These are phyloP conservation scores for Hirtodrosophila trivittata DNA, from an alignment of 2,888 invertebrate genomes.

Conservation along the genomic window DNA sequence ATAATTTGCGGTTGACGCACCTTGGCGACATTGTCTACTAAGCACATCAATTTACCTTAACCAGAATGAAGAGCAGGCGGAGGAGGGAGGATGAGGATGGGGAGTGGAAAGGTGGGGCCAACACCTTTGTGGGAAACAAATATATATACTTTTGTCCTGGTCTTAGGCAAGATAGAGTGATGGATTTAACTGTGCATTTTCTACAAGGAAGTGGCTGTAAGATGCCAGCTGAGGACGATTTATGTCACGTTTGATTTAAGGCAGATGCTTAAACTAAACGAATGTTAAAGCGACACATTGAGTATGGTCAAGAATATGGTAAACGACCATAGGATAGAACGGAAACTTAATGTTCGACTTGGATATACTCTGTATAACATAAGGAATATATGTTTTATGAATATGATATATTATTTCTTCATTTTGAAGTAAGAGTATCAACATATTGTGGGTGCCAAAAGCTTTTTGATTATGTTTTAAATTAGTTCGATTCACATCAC, in stretches of 20 bases:
- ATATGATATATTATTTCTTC: too few species aligned
- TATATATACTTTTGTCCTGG: conserved; percentile 21
- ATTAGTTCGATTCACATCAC: too few species aligned
- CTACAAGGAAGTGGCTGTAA: conserved; percentile 19
- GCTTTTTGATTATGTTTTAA: too few species aligned
- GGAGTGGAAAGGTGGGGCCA: background rate
- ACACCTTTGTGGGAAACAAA: conserved; percentile 24
- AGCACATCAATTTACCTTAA: conserved; percentile 57
- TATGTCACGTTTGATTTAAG: conserved; percentile 54
- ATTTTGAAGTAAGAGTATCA: too few species aligned
- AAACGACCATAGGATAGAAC: background rate
- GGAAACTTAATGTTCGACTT: too few species aligned
- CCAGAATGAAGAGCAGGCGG: conserved; percentile 17
- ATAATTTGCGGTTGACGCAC: conserved; percentile 46
- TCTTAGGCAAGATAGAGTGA: conserved; percentile 37
- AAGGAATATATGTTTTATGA: too few species aligned
- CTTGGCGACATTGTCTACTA: conserved; percentile 16
- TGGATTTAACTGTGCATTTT: conserved; percentile 38
- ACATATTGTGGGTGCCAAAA: too few species aligned
- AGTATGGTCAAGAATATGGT: background rate
- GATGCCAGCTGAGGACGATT: conserved; percentile 30
- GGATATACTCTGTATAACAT: too few species aligned
- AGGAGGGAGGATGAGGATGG: background rate
- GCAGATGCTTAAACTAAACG: conserved; percentile 24
- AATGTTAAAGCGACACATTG: conserved; percentile 16